phyloP scores from a whole-genome alignment of 2,113 vertebrate species.

The Ivindomyrus marchei region DNA sequence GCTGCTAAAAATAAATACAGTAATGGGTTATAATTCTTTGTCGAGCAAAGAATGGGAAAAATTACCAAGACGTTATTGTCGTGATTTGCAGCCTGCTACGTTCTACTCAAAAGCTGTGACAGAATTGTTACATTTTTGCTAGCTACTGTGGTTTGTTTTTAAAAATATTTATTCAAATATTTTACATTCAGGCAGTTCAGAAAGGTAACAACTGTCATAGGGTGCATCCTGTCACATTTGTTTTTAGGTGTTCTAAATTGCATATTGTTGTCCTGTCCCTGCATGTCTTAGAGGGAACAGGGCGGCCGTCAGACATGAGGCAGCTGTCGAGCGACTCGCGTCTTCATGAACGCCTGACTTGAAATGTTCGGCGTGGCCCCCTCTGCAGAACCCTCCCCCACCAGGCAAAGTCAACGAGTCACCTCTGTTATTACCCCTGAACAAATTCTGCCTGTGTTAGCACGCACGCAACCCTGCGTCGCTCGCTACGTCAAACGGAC shows the following conservation, averaged over 20 bases:
- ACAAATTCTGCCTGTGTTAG: constrained; percentile 14
- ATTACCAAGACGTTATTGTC: not conserved
- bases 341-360: constrained; percentile 8
- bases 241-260: not conserved
- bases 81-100: not conserved
- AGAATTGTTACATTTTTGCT: not conserved
- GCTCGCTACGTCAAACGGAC: constrained; percentile 25
- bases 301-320: not conserved
- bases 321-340: not conserved
- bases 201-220: constrained; percentile 14
- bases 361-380: not conserved
- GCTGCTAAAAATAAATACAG: constrained; percentile 1
- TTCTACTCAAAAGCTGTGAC: not conserved
- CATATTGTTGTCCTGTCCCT: constrained; percentile 7
- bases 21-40: not conserved
- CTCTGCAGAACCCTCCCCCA: not conserved
- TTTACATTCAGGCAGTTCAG: constrained; percentile 4
- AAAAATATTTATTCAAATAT: not conserved
- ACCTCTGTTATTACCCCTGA: not conserved
- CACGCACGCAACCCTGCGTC: constrained; percentile 24
- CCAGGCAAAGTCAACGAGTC: not conserved
- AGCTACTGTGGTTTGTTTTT: not conserved
- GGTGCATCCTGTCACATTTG: not conserved
- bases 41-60: not conserved
- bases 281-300: not conserved